Base-by-base conservation (phyloP, 2,113 vertebrate genomes). In the Pagrus major region DNA sequence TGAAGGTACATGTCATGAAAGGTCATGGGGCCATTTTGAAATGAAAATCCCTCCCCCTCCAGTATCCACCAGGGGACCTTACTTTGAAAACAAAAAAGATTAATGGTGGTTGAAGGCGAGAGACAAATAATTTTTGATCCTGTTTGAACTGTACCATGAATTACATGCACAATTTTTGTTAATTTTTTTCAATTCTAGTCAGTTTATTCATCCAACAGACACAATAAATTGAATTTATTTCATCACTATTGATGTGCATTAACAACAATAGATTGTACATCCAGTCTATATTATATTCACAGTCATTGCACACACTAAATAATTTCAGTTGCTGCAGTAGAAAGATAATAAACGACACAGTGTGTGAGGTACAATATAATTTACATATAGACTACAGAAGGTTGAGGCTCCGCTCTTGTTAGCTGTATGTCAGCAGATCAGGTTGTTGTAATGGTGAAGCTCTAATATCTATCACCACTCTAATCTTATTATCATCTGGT, bases 371-470 rank as follows among this genome's bases (percentile, higher is more conserved):
- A 12, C 47, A 63, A 67, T 16, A 58, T 6, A 23, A 78, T 78
- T 67, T 63, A 61, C 55, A 74, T 63, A 63, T 27, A 78, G 49
- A 73, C 29, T 2, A 46, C 56, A 56, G 41, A 0, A 54, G 44
- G 54, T 8, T 41, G 16, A 44, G 23, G 47, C 44, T 12, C 10
- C 31, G 1, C 20, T 46, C 12, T 51, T 35, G 25, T 73, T 52
- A 20, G 35, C 8, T 29, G n/a, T 8, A 14, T 49, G 27, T 27
- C 29, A 9, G 33, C 33, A 18, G 21, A 65, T 25, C 21, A 25
- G 23, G 47, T 31, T 8, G 31, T 20, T 23, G 31, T 52, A 1
- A 12, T 12, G 49, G 2, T 12, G 25, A 29, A 16, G 52, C 52
- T 54, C 4, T 54, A 54, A 54, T 54, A 54, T 29, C 52, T 54